Percentiles rank a stretch among this genome's conserved stretches.
phyloP scores from a whole-genome alignment of 2,797 vertebrate genomes.

The Picus viridis region DNA sequence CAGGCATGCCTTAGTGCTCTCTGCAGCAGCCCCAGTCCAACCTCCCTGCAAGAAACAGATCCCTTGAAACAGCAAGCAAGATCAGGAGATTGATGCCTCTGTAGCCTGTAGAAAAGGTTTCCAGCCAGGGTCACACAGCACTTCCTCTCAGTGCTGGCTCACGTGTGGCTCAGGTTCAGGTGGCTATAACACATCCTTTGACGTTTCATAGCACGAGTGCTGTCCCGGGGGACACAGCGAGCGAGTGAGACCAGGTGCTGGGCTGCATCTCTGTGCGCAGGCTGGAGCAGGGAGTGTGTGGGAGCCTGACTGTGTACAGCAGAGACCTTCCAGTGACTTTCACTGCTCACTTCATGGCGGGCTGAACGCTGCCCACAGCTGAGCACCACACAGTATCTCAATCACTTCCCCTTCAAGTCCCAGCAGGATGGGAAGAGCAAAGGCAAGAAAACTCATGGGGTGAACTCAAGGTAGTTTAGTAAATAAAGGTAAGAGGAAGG shows the following conservation, averaged over 20 bases:
- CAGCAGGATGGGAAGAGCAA: background rate
- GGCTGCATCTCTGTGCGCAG: background rate
- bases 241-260: background rate
- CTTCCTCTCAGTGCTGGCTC: background rate
- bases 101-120: background rate
- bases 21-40: background rate
- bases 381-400: background rate
- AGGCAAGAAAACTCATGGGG: no score
- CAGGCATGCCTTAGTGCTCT: background rate
- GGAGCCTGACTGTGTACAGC: background rate
- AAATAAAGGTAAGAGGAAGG: background rate
- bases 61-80: background rate
- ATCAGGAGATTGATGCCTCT: background rate
- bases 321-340: background rate
- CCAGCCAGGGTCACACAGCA: background rate
- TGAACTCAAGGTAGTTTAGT: background rate
- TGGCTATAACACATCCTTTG: background rate
- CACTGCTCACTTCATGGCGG: background rate
- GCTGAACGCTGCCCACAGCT: background rate
- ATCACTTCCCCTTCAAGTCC: background rate
- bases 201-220: background rate
- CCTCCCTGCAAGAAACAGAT: background rate
- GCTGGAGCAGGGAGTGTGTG: background rate
- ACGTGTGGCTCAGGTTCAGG: background rate
- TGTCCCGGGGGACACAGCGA: background rate